phyloP scores from a whole-genome alignment of 2,113 vertebrate species.

The Natator depressus region DNA sequence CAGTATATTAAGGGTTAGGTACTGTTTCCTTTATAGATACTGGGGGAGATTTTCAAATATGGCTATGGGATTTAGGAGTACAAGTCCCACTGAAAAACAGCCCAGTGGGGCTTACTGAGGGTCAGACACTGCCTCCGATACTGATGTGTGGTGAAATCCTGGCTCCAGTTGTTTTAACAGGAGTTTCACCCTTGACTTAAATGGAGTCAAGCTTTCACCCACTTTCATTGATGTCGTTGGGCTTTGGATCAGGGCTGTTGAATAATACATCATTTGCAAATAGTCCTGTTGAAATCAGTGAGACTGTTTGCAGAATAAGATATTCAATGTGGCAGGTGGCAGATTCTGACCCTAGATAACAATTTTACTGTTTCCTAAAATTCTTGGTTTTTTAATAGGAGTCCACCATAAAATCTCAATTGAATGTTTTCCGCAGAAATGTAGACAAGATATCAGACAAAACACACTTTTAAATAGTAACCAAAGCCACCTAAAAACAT shows the following conservation, averaged over 20 bases:
- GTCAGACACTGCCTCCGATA: neutral
- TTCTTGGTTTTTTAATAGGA: conserved; percentile 5
- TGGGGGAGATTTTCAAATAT: neutral
- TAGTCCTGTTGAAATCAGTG: neutral
- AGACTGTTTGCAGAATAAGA: neutral
- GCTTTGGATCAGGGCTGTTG: conserved; percentile 31
- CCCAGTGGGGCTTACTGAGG: neutral
- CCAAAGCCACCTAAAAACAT: conserved; percentile 44
- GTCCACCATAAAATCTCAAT: neutral
- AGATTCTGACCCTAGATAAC: neutral
- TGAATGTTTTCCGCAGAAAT: conserved; percentile 4
- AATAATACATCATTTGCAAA: conserved; percentile 24
- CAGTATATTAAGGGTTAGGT: neutral
- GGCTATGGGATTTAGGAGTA: accelerated
- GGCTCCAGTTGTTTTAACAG: neutral
- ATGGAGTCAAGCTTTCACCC: conserved; percentile 23
- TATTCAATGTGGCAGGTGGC: neutral
- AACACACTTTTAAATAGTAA: conserved; percentile 37
- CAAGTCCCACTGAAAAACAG: neutral
- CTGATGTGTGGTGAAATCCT: neutral
- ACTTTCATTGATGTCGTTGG: conserved; percentile 18
- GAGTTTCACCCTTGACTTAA: conserved; percentile 2
- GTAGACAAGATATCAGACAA: neutral
- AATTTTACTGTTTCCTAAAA: neutral
- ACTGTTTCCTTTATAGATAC: neutral